phyloP scores from a whole-genome alignment of 2,113 vertebrate genomes.

The Dicentrarchus labrax region DNA sequence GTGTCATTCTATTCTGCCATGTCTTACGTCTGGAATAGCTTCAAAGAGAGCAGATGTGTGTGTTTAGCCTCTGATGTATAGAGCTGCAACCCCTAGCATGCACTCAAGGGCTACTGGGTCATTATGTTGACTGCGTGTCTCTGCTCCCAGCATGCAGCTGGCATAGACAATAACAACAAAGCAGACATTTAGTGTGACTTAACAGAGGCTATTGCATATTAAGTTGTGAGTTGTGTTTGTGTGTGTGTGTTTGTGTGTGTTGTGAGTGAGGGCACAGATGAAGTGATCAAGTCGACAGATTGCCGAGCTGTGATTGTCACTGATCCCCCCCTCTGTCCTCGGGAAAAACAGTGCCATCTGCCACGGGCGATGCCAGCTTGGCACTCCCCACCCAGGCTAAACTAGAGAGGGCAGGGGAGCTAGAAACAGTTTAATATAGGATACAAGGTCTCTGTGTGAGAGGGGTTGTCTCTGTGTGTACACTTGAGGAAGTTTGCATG shows the following conservation, averaged over 20 bases:
- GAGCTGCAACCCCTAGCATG: constrained; percentile 36
- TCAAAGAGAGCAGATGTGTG: constrained; percentile 60
- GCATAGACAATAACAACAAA: constrained; percentile 71
- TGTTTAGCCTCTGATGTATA: constrained; percentile 62
- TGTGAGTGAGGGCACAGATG: constrained; percentile 72
- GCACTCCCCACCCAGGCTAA: constrained; percentile 63
- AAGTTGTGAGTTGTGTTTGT: constrained; percentile 32
- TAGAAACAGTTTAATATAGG: constrained; percentile 50
- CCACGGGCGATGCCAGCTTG: constrained; percentile 76
- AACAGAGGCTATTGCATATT: constrained; percentile 50
- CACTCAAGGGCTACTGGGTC: constrained; percentile 61
- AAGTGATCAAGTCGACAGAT: constrained; percentile 82
- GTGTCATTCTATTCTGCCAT: constrained; percentile 34
- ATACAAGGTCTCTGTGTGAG: constrained; percentile 50
- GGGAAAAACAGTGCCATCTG: constrained; percentile 82
- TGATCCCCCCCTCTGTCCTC: constrained; percentile 68
- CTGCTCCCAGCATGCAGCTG: constrained; percentile 74
- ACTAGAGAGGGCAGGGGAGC: constrained; percentile 69
- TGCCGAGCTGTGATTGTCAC: constrained; percentile 82
- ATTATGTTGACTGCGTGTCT: constrained; percentile 62
- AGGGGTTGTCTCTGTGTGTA: constrained; percentile 33
- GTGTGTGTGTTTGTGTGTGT: constrained; percentile 47
- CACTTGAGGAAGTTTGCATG: constrained; percentile 26
- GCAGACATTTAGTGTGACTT: constrained; percentile 73
- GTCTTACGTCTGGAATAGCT: constrained; percentile 27